A percentile compares a stretch with the other conserved stretches of the same genome.
Conservation (phyloP, 2,797 vertebrate genomes). For the Sebastes hubbsi region DNA sequence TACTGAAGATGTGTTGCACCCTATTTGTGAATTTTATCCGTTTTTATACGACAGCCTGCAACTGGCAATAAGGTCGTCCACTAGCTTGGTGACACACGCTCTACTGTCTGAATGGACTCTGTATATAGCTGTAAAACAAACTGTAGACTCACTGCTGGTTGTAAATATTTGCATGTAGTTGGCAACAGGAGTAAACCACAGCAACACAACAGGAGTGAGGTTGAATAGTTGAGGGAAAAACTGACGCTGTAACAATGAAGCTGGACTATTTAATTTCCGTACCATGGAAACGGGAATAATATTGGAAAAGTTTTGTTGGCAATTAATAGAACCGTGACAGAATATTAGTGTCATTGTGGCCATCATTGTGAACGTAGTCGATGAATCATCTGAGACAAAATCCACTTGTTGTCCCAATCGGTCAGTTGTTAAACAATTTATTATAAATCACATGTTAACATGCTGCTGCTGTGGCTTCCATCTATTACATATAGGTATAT, state of each 20-base stretch:
- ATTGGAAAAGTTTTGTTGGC: neutral
- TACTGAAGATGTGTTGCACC: neutral
- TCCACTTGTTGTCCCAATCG: too few species aligned
- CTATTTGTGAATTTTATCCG: neutral
- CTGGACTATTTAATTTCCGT: neutral
- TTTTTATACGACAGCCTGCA: too few species aligned
- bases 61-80: neutral
- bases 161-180: neutral
- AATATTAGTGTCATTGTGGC: neutral
- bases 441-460: neutral
- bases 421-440: neutral
- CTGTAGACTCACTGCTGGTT: neutral
- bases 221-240: neutral
- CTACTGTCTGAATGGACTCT: neutral
- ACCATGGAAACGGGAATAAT: neutral
- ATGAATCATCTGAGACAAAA: neutral
- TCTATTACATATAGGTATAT: neutral
- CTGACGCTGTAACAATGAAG: too few species aligned
- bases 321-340: fast-evolving
- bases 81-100: neutral
- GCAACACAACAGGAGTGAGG: neutral
- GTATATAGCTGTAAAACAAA: too few species aligned
- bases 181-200: neutral
- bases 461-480: too few species aligned
- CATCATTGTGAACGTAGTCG: neutral